Base-by-base conservation (phyloP, 2,888 invertebrate genomes). In the Cheilosia vulpina region DNA sequence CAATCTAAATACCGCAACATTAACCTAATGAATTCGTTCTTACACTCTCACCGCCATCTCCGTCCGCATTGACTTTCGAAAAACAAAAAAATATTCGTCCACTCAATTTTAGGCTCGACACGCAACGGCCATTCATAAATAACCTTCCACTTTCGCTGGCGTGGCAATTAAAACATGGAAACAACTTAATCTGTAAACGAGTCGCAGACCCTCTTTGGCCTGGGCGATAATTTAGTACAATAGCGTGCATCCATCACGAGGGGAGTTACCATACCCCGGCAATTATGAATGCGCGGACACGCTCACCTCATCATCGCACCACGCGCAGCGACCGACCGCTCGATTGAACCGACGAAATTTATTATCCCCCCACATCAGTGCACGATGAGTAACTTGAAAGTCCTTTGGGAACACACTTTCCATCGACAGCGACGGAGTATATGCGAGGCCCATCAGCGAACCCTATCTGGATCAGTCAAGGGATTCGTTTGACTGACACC, bases 281-380 rank as follows among this genome's bases (percentile, higher is more conserved):
- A 72, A 83, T 83, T 83, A 83, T 83, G 66, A 78, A 83, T 78
- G 78, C 83, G 78, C 72, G 68, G 83, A 73, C 83, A 83, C 83
- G 82, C 82, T 83, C 55, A 68, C 78, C 78, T 83, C 72, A 83
- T 83, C 82, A 83, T 75, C 81, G 50, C 76, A 81, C 76, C 69
- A 69, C 73, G 21, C 13, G 4, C 27, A 43, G n/a, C 34, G 27
- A 19, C 21, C 53, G 38, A 71, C 69, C 47, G 41, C 6, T 17
- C 62, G 47, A 50, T 45, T 27, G 34, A 50, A 57, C 47, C 38
- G 43, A 17, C 31, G 31, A 65, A 78, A 83, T 83, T 83, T 83
- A 79, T 79, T 62, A 79, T 63, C 73, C 57, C 72, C 55, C 17
- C 58, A 53, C 27, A 58, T 43, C 34, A 47, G 63, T 11, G 38